Conservation (phyloP, 2,888 invertebrate species). For the Podabrus alpinus region DNA sequence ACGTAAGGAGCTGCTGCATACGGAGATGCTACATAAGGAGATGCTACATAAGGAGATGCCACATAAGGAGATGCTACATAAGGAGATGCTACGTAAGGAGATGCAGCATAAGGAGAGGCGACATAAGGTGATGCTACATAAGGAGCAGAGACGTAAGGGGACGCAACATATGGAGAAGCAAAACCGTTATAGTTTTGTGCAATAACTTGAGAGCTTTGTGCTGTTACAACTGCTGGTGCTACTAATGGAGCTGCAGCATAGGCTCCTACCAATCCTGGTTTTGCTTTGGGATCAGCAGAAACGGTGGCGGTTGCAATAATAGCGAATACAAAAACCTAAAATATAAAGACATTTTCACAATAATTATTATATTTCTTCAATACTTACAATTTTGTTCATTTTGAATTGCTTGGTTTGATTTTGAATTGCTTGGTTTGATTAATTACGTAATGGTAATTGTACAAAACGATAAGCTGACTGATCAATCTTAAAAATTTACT, state of each 20-base stretch:
- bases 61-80: constrained; percentile 33
- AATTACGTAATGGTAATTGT: not conserved
- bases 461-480: not conserved
- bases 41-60: not conserved
- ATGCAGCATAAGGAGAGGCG: constrained; percentile 9
- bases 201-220: constrained; percentile 68
- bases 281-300: constrained; percentile 44
- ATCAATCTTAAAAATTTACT: not conserved
- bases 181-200: constrained; percentile 66
- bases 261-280: constrained; percentile 46
- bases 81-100: constrained; percentile 30
- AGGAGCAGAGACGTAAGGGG: constrained; percentile 46
- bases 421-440: not conserved
- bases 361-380: not conserved
- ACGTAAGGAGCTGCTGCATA: constrained; percentile 36
- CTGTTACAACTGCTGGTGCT: constrained; percentile 59
- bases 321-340: constrained; percentile 30
- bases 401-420: not conserved
- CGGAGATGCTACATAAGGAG: constrained; percentile 32
- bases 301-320: constrained; percentile 43
- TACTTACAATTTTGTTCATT: constrained; percentile 1
- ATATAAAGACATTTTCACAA: not conserved
- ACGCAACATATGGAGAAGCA: constrained; percentile 47
- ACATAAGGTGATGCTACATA: constrained; percentile 47
- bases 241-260: constrained; percentile 40